Percentiles rank a stretch among this genome's conserved stretches.
phyloP scores from a whole-genome alignment of 2,113 vertebrate genomes.

The Caloenas nicobarica region DNA sequence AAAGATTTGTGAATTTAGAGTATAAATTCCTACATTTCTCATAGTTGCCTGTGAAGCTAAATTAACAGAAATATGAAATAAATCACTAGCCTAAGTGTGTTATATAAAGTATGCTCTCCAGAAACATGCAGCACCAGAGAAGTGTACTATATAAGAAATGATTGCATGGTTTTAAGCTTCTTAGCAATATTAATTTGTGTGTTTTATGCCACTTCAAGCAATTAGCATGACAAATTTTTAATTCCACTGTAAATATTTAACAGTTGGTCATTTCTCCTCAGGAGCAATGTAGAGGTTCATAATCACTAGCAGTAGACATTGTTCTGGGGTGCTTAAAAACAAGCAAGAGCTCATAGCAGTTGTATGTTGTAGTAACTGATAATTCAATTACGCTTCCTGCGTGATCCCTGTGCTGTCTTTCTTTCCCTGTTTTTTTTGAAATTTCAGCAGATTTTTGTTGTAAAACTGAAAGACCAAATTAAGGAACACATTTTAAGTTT shows the following conservation, averaged over 20 bases:
- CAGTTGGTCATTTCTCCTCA: neutral
- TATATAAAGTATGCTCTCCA: neutral
- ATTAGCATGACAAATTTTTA: neutral
- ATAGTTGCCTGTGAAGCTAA: neutral
- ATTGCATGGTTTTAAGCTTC: neutral
- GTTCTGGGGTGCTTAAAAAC: neutral
- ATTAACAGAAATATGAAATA: neutral
- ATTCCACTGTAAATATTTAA: neutral
- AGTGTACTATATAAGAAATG: neutral
- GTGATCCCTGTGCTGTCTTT: neutral
- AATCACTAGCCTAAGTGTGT: neutral
- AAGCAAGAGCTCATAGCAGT: neutral
- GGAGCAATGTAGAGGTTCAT: neutral
- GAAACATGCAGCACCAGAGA: neutral
- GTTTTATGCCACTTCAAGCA: neutral
- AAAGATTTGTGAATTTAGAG: neutral
- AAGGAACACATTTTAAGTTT: neutral
- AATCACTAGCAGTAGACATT: neutral
- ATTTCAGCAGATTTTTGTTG: neutral
- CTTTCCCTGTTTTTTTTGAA: neutral
- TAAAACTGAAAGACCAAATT: neutral
- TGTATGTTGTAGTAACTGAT: neutral
- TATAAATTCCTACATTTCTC: neutral
- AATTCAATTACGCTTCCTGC: neutral
- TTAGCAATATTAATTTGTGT: neutral